phyloP scores from a whole-genome alignment of 2,797 vertebrate species.

The Sebastes taczanowskii region DNA sequence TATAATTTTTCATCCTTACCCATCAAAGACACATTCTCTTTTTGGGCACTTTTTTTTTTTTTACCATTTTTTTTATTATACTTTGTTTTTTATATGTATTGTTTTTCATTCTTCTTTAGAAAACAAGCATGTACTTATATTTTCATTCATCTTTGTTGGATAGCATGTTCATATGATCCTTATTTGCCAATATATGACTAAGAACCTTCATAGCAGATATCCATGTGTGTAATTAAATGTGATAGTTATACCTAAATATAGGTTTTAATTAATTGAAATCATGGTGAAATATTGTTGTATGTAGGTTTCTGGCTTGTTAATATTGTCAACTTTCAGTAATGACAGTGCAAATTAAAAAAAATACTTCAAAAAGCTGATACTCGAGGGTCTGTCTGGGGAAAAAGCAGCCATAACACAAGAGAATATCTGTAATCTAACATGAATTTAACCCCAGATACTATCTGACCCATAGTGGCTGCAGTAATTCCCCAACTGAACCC shows the following conservation, averaged over 20 bases:
- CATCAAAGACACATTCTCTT: not conserved
- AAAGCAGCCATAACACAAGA: conserved; percentile 52
- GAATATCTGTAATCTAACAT: conserved; percentile 63
- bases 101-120: not conserved
- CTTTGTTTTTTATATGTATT: not conserved
- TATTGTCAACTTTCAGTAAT: not conserved
- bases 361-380: not conserved
- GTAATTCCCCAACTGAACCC: conserved; percentile 34
- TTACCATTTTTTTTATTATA: not conserved
- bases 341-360: conserved; percentile 18
- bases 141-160: not conserved
- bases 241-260: not conserved
- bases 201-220: not conserved
- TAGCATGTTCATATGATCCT: not conserved
- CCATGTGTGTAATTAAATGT: not conserved
- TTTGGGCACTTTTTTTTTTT: not conserved
- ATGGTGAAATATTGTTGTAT: not conserved
- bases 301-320: not conserved
- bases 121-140: not conserved
- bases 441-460: conserved; percentile 72
- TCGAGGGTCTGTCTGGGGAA: conserved; percentile 36
- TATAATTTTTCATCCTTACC: not conserved
- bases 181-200: not conserved
- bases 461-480: conserved; percentile 60
- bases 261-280: not conserved